These are phyloP conservation scores for Acanthoscelides obtectus DNA, from an alignment of 2,888 invertebrate genomes.

Conservation along the genomic window DNA sequence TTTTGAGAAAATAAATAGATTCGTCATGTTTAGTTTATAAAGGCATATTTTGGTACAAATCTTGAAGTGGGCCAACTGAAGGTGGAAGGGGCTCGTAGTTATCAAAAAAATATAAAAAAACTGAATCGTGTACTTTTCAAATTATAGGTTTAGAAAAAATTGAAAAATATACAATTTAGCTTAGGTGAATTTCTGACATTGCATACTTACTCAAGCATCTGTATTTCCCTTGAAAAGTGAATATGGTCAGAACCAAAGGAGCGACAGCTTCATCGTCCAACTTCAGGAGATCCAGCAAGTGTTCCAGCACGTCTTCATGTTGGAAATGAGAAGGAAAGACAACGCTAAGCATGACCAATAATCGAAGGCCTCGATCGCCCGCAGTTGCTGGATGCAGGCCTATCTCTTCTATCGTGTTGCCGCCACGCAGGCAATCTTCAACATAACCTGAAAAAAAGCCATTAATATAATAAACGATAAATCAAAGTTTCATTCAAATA, in stretches of 20 bases:
- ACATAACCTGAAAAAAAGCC: conserved; percentile 38
- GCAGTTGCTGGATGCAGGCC: conserved; percentile 78
- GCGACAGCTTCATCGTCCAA: conserved; percentile 77
- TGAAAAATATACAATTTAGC: not conserved
- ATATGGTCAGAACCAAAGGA: conserved; percentile 75
- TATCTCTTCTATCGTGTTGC: conserved; percentile 65
- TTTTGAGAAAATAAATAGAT: too few species aligned
- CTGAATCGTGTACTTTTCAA: too few species aligned
- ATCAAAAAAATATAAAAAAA: not conserved
- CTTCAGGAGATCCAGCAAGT: conserved; percentile 71
- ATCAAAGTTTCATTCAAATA: too few species aligned
- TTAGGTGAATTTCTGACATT: not conserved
- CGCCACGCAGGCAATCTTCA: conserved; percentile 71
- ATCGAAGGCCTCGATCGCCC: conserved; percentile 83
- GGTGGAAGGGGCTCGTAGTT: not conserved
- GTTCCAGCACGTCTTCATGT: conserved; percentile 74
- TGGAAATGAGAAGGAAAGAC: conserved; percentile 93
- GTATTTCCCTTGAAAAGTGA: conserved; percentile 84
- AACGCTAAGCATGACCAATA: conserved; percentile 84
- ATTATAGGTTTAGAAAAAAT: not conserved
- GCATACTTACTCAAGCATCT: conserved; percentile 66
- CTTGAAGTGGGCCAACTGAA: too few species aligned
- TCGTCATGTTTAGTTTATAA: too few species aligned
- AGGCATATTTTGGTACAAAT: too few species aligned
- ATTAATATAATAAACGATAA: too few species aligned